These are phyloP conservation scores for Blennius ocellaris DNA, from an alignment of 2,113 vertebrate genomes.

Conservation along the genomic window DNA sequence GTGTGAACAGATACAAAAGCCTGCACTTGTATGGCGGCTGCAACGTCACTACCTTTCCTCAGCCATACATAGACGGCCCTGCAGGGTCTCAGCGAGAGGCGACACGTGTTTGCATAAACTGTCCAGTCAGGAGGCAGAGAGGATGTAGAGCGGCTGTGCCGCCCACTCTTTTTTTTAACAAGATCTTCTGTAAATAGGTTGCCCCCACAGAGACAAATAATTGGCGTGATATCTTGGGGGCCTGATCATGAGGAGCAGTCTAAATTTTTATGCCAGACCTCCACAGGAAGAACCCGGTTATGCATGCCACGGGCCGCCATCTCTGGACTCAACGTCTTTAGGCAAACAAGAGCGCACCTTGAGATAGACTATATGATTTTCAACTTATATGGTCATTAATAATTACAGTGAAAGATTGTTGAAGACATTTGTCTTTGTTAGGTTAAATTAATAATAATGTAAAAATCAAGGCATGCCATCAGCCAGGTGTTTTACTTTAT, in stretches of 20 bases:
- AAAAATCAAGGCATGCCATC: neutral
- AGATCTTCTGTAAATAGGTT: slow-evolving; percentile 74
- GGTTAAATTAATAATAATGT: neutral
- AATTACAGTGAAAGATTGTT: slow-evolving; percentile 1
- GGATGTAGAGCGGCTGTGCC: slow-evolving; percentile 50
- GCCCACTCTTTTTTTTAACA: slow-evolving; percentile 71
- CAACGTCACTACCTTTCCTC: slow-evolving; percentile 60
- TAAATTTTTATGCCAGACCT: slow-evolving; percentile 71
- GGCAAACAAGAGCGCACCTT: slow-evolving; percentile 41
- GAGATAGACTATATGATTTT: neutral
- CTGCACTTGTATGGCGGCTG: slow-evolving; percentile 35
- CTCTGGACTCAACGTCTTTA: slow-evolving; percentile 46
- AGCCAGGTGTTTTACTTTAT: no score
- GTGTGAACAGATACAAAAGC: slow-evolving; percentile 67
- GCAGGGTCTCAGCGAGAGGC: slow-evolving; percentile 62
- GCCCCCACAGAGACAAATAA: slow-evolving; percentile 79
- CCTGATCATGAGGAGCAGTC: slow-evolving; percentile 68
- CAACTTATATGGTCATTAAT: neutral
- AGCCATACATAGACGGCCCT: slow-evolving; percentile 51
- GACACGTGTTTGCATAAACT: slow-evolving; percentile 58
- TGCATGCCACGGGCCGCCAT: slow-evolving; percentile 50
- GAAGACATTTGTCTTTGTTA: neutral
- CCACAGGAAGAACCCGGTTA: slow-evolving; percentile 69
- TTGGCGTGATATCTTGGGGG: slow-evolving; percentile 78
- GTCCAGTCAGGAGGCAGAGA: slow-evolving; percentile 71